A percentile compares a stretch with the other conserved stretches of the same genome.
Evolutionary conservation across 2,113 vertebrate species (phyloP).

Genomic region (Stegostoma tigrinum): DNA sequence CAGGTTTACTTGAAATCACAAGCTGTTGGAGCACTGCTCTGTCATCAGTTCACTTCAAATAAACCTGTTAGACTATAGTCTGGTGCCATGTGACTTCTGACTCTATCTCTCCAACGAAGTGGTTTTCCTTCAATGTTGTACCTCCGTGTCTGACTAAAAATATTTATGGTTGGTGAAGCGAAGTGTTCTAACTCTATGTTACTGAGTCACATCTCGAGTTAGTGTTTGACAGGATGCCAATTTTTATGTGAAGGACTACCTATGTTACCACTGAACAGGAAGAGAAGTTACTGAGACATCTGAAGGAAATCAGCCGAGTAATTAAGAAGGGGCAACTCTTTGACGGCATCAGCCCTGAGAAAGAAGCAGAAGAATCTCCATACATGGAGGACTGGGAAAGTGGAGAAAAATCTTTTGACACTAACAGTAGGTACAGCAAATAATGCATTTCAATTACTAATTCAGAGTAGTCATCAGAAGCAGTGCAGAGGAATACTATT

Average conservation of each 20-base stretch:
- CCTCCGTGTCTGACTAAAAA: not conserved
- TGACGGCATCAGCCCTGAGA: conserved; percentile 66
- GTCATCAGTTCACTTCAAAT: no score
- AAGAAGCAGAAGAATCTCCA: conserved; percentile 75
- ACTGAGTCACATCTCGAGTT: not conserved
- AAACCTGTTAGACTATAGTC: no score
- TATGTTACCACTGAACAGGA: conserved; percentile 77
- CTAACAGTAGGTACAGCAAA: not conserved
- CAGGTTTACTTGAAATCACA: no score
- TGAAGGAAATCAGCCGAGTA: conserved; percentile 86
- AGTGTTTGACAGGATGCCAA: not conserved
- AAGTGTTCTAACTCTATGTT: not conserved
- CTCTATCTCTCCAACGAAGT: no score
- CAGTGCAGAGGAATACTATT: not conserved
- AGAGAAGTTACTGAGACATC: conserved; percentile 75
- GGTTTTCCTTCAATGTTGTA: not conserved
- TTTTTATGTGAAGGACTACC: conserved; percentile 50
- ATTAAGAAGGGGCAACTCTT: conserved; percentile 84
- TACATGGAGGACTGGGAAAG: conserved; percentile 78
- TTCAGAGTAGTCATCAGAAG: not conserved
- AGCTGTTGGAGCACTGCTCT: no score
- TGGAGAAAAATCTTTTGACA: conserved; percentile 42
- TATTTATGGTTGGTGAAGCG: not conserved
- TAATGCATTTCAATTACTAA: not conserved
- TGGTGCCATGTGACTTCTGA: no score